Evolutionary conservation across 2,113 vertebrate genomes (phyloP).

Genomic region (Dicaeum eximium): DNA sequence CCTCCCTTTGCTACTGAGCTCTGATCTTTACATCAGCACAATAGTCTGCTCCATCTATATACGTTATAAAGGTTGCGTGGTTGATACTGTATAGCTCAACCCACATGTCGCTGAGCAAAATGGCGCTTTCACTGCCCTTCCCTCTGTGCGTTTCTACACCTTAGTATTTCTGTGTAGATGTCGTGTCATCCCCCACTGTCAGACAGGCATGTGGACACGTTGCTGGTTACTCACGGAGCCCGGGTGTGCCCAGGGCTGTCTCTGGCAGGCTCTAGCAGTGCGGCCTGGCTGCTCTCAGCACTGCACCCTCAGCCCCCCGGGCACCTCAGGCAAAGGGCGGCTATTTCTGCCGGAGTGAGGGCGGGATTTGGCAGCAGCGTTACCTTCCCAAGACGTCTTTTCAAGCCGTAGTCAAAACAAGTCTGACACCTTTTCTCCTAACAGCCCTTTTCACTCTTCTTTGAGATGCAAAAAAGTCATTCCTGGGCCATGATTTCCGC

Average conservation of each 20-base stretch:
- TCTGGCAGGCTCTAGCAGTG: accelerated
- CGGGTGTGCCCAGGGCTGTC: not conserved
- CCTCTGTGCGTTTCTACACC: not conserved
- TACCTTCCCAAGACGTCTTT: not conserved
- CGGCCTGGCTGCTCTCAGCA: not conserved
- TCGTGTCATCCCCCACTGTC: not conserved
- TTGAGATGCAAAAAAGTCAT: not conserved
- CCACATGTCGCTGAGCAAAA: not conserved
- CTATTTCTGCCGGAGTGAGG: not conserved
- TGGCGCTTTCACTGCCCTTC: accelerated
- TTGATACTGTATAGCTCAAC: not conserved
- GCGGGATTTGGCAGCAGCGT: not conserved
- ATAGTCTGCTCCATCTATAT: not conserved
- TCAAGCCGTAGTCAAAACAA: not conserved
- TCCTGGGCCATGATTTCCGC: accelerated
- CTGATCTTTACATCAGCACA: not conserved
- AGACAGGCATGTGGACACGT: not conserved
- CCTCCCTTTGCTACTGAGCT: not conserved
- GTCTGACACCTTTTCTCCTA: not conserved
- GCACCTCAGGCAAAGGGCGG: accelerated
- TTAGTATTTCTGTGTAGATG: not conserved
- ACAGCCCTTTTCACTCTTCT: not conserved
- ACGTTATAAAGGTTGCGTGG: not conserved
- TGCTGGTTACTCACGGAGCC: not conserved
- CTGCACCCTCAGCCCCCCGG: accelerated